Conservation (phyloP, 2,113 vertebrate genomes). For the Plecturocebus donacophilus region DNA sequence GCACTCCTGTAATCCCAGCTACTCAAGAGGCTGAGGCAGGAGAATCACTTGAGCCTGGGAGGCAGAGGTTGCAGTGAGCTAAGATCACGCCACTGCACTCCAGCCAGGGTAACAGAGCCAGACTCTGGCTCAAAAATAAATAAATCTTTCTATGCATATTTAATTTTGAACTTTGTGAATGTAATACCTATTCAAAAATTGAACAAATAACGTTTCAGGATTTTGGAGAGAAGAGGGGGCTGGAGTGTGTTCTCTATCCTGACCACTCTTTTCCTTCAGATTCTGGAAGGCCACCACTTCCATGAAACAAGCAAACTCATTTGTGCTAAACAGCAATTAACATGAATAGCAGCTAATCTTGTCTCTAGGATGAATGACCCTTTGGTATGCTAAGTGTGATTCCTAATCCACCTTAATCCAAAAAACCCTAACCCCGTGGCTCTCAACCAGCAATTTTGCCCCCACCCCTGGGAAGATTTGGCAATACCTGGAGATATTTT, state of each 20-base stretch:
- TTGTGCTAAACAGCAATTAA: neutral
- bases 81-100: too few species aligned
- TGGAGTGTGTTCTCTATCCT: neutral
- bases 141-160: neutral
- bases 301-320: neutral
- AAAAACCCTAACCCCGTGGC: neutral
- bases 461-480: neutral
- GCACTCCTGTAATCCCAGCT: too few species aligned
- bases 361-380: neutral
- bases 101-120: too few species aligned
- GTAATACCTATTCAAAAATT: neutral
- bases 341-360: neutral
- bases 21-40: too few species aligned
- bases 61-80: too few species aligned
- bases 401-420: neutral
- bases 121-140: neutral
- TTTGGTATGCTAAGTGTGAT: neutral
- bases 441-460: neutral
- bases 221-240: neutral
- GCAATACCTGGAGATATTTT: neutral
- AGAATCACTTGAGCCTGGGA: too few species aligned
- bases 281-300: neutral
- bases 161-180: neutral
- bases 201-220: neutral
- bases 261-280: neutral